Conservation (phyloP, 2,797 vertebrate species). For the Megalops cyprinoides region DNA sequence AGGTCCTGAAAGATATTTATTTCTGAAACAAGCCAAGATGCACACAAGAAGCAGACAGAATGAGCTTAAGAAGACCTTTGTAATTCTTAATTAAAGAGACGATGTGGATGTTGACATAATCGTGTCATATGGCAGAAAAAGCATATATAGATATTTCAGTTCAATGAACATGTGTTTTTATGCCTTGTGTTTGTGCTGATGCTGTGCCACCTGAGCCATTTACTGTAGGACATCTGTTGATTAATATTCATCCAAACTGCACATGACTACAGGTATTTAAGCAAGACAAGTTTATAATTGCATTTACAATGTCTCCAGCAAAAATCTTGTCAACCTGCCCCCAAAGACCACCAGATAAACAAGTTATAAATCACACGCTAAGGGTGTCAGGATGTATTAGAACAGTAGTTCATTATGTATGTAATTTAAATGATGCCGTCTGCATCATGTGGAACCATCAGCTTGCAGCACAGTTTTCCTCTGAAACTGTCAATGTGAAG, state of each 20-base stretch:
- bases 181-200: no score
- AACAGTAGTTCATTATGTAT: background rate
- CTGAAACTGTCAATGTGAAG: background rate
- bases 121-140: no score
- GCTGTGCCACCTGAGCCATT: no score
- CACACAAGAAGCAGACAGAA: background rate
- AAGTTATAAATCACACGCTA: background rate
- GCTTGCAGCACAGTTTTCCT: background rate
- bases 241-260: slow-evolving; percentile 1
- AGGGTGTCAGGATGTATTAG: background rate
- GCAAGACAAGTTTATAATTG: background rate
- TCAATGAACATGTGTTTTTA: no score
- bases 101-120: no score
- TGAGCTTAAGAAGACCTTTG: background rate
- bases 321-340: background rate
- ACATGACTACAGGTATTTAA: background rate
- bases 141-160: no score
- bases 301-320: background rate
- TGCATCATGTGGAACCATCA: background rate
- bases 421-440: background rate
- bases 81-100: background rate
- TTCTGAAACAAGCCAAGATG: background rate
- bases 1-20: no score
- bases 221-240: background rate
- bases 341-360: background rate